Conservation (phyloP, 2,888 invertebrate genomes). For the Diarsia mendica region DNA sequence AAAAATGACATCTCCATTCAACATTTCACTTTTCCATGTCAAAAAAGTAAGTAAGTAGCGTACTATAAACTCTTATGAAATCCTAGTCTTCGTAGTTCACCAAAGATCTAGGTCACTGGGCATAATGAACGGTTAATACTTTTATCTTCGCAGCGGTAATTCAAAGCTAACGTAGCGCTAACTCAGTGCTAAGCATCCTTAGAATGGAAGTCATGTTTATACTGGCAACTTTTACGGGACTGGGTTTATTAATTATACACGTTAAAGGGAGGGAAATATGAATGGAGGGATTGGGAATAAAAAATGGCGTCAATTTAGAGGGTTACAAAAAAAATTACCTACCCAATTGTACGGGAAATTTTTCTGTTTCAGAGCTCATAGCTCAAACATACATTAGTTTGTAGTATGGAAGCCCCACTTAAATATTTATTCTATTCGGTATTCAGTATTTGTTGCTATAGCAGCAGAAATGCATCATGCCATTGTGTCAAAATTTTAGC, state of each 20-base stretch:
- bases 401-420: too few species aligned
- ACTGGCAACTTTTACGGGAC: neutral
- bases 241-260: conserved; percentile 31
- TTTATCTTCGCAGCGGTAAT: conserved; percentile 60
- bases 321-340: neutral
- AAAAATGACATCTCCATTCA: too few species aligned
- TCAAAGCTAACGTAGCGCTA: conserved; percentile 52
- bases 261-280: neutral
- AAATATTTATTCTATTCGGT: too few species aligned
- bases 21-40: too few species aligned
- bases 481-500: too few species aligned
- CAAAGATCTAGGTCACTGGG: conserved; percentile 53
- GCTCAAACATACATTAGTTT: too few species aligned
- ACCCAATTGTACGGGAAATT: neutral
- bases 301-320: neutral
- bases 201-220: conserved; percentile 54
- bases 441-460: too few species aligned
- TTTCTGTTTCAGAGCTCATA: neutral
- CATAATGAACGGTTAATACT: conserved; percentile 61
- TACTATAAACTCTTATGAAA: conserved; percentile 38
- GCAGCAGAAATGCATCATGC: too few species aligned
- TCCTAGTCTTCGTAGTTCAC: conserved; percentile 28
- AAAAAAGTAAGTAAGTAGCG: too few species aligned
- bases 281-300: neutral
- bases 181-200: conserved; percentile 40